phyloP scores from a whole-genome alignment of 2,113 vertebrate genomes.

The Dromiciops gliroides region DNA sequence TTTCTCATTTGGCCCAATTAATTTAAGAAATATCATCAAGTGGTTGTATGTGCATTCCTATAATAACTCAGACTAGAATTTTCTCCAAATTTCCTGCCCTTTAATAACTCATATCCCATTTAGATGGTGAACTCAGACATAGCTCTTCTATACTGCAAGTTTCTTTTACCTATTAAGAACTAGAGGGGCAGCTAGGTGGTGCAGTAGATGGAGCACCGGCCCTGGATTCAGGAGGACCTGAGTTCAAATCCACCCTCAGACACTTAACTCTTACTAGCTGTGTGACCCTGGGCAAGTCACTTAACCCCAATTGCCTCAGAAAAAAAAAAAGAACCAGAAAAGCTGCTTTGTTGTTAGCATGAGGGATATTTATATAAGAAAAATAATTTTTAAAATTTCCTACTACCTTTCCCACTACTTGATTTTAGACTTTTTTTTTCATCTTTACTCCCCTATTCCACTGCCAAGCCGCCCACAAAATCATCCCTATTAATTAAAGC shows the following conservation, averaged over 20 bases:
- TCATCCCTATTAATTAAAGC: neutral
- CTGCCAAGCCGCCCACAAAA: neutral
- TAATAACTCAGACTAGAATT: neutral
- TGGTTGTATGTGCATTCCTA: neutral
- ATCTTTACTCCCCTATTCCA: neutral
- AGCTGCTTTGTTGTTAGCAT: slow-evolving; percentile 11
- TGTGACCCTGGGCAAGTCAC: too few relatives aligned
- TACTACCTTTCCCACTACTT: slow-evolving; percentile 20
- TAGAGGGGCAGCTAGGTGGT: too few relatives aligned
- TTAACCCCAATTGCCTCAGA: too few relatives aligned
- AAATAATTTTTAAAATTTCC: neutral
- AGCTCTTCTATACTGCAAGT: neutral
- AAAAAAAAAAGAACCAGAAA: slow-evolving; percentile 8
- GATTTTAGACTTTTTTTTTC: neutral
- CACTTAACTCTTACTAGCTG: too few relatives aligned
- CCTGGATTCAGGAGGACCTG: too few relatives aligned
- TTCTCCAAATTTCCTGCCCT: neutral
- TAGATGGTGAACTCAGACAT: neutral
- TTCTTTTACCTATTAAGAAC: neutral
- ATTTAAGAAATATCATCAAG: neutral
- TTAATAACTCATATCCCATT: neutral
- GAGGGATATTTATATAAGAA: neutral
- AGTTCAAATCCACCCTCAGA: too few relatives aligned
- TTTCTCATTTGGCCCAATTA: slow-evolving; percentile 41
- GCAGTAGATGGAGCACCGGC: too few relatives aligned